Conservation (phyloP, 2,797 vertebrate species). For the Xyrichtys novacula region DNA sequence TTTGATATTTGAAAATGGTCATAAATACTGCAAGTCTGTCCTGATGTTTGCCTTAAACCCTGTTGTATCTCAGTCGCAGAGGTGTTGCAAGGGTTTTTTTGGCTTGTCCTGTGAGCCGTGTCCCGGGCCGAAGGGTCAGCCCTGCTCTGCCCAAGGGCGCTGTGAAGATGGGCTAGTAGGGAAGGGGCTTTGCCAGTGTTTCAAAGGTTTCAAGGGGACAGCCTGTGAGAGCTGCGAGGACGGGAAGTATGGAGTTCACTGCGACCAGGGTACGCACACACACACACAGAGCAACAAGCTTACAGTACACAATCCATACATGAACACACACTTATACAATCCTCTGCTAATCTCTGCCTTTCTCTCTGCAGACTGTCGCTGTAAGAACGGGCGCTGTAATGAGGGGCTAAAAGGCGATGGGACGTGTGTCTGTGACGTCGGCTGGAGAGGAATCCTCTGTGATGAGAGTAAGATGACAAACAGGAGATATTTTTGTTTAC, state of each 20-base stretch:
- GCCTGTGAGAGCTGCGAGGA: slow-evolving; percentile 89
- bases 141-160: slow-evolving; percentile 89
- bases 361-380: slow-evolving; percentile 84
- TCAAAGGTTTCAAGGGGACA: slow-evolving; percentile 85
- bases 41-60: no score
- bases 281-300: no score
- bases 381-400: slow-evolving; percentile 89
- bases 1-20: no score
- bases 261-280: slow-evolving; percentile 89
- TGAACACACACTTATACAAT: no score
- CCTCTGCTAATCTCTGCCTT: no score
- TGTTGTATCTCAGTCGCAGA: slow-evolving; percentile 76
- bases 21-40: no score
- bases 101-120: slow-evolving; percentile 91
- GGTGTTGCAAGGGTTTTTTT: slow-evolving; percentile 91
- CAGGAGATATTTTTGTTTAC: background rate
- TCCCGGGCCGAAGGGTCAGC: slow-evolving; percentile 80
- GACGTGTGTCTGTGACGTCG: slow-evolving; percentile 88
- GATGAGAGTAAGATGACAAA: slow-evolving; percentile 45
- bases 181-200: slow-evolving; percentile 88
- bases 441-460: slow-evolving; percentile 92
- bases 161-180: slow-evolving; percentile 88
- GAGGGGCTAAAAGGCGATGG: slow-evolving; percentile 88
- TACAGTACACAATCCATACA: no score
- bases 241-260: slow-evolving; percentile 87